Evolutionary conservation across 2,113 vertebrate genomes (phyloP).

Genomic region (Cygnus atratus): DNA sequence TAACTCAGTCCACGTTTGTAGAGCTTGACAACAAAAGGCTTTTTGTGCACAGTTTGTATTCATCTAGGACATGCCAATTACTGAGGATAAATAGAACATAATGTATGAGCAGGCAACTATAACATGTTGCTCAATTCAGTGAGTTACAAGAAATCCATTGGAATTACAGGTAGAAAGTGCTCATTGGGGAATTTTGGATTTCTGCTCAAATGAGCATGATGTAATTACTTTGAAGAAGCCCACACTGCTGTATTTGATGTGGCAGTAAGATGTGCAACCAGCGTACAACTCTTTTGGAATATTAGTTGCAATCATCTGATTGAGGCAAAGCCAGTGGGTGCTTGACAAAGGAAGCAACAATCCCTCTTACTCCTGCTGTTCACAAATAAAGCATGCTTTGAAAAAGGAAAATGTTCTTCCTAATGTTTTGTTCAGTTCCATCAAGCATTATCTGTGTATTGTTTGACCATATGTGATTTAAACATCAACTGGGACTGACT

Average conservation of each 20-base stretch:
- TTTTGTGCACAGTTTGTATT: slow-evolving; percentile 53
- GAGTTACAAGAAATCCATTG: not conserved
- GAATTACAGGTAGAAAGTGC: not conserved
- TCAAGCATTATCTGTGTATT: not conserved
- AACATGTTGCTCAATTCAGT: not conserved
- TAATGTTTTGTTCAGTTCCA: not conserved
- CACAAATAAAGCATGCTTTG: not conserved
- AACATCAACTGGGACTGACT: not conserved
- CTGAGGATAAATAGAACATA: not conserved
- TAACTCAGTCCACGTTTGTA: slow-evolving; percentile 33
- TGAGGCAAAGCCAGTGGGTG: not conserved
- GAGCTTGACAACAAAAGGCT: slow-evolving; percentile 48
- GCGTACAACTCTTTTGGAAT: not conserved
- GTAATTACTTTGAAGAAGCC: not conserved
- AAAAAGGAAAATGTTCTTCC: not conserved
- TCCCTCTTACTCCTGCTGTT: not conserved
- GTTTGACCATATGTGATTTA: not conserved
- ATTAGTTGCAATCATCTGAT: not conserved
- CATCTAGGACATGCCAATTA: slow-evolving; percentile 4
- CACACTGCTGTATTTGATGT: not conserved
- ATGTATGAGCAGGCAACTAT: not conserved
- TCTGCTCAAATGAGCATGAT: not conserved
- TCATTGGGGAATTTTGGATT: not conserved
- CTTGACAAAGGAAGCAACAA: not conserved
- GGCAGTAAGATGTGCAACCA: not conserved